Conservation (phyloP, 37 sponge, comb jelly and placozoan genomes). For the Axinella damicornis region DNA sequence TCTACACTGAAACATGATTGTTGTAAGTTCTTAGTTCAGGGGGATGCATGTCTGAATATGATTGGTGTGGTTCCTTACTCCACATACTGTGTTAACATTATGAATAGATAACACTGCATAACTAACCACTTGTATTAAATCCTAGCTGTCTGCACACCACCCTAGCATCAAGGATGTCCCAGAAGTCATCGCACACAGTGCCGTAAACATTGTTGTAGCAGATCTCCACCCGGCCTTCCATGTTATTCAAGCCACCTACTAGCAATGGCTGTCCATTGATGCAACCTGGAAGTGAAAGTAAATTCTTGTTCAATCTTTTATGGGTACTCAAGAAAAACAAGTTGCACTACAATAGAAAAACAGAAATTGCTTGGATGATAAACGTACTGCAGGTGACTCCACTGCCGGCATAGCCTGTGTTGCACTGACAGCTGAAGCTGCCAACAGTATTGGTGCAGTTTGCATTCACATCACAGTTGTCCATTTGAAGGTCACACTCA, state of each 20-base stretch:
- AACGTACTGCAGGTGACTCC: conserved; percentile 29
- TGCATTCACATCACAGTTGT: conserved; percentile 35
- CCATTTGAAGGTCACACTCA: conserved; percentile 22
- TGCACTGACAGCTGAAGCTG: conserved; percentile 40
- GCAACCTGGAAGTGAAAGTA: neutral
- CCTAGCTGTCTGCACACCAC: conserved; percentile 1
- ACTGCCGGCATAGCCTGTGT: conserved; percentile 21
- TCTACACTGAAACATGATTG: too few relatives aligned
- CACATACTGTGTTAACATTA: too few relatives aligned
- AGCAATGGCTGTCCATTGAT: neutral
- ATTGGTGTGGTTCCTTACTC: too few relatives aligned
- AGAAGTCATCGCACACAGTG: conserved; percentile 1
- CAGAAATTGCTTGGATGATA: neutral
- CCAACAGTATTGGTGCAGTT: conserved; percentile 30
- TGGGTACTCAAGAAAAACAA: too few relatives aligned
- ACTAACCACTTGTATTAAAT: neutral
- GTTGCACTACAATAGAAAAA: neutral
- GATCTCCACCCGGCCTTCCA: neutral
- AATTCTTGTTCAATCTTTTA: too few relatives aligned
- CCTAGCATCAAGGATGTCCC: neutral
- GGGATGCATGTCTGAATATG: too few relatives aligned
- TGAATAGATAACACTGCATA: too few relatives aligned
- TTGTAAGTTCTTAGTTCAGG: too few relatives aligned
- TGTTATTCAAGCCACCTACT: neutral
- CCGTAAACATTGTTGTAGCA: neutral